Evolutionary conservation across 2,888 invertebrate species (phyloP).

Genomic region (Ophion ellenae): DNA sequence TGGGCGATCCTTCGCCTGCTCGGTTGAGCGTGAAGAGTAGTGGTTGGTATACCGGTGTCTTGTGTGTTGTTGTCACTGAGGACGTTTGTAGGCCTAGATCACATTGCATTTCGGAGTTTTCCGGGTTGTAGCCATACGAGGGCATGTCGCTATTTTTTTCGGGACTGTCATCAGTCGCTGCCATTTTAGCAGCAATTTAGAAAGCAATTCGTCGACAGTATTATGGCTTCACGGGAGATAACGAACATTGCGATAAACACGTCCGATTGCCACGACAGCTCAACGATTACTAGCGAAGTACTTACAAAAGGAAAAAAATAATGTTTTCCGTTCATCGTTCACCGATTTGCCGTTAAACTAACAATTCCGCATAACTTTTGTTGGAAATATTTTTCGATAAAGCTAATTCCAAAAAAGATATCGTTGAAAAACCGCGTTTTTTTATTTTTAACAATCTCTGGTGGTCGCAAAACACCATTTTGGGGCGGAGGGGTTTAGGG

Average conservation of each 20-base stretch:
- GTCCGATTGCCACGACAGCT: constrained; percentile 26
- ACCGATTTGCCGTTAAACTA: too few relatives aligned
- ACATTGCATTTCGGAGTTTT: neutral
- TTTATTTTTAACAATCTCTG: too few relatives aligned
- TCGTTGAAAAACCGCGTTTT: too few relatives aligned
- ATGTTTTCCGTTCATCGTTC: too few relatives aligned
- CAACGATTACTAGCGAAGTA: too few relatives aligned
- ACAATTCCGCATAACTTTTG: too few relatives aligned
- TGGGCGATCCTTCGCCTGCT: neutral
- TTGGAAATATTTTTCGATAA: too few relatives aligned
- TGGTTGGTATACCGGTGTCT: constrained; percentile 9
- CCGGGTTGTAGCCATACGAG: too few relatives aligned
- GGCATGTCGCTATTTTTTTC: neutral
- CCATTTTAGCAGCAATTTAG: constrained; percentile 2
- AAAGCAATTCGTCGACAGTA: neutral
- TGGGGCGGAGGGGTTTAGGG: too few relatives aligned
- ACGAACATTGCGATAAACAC: constrained; percentile 2
- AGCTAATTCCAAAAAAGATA: too few relatives aligned
- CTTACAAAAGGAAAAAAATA: too few relatives aligned
- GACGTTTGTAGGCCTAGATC: neutral
- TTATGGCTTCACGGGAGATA: constrained; percentile 8
- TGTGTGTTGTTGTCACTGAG: neutral
- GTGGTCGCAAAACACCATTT: too few relatives aligned
- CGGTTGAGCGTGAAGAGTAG: constrained; percentile 23
- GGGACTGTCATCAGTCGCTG: neutral